Evolutionary conservation across 2,888 invertebrate genomes (phyloP).

Genomic region (Branchipolynoe longqiensis): DNA sequence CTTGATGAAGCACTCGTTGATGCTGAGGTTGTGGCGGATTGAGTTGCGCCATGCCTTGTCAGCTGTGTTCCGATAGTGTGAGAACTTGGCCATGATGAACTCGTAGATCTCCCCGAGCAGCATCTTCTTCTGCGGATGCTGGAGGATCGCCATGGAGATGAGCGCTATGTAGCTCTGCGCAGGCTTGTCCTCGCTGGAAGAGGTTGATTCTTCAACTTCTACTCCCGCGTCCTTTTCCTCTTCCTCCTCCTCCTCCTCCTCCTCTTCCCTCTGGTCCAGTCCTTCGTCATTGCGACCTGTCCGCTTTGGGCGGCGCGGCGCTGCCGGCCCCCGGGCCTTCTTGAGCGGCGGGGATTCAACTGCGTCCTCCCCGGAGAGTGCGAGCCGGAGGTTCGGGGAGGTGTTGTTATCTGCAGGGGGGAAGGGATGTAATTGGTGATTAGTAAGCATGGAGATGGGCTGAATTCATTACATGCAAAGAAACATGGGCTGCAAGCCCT

Average conservation of each 20-base stretch:
- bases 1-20: slow-evolving; percentile 81
- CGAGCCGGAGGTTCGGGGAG: slow-evolving; percentile 21
- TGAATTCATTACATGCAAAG: too few species aligned
- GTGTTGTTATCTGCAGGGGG: slow-evolving; percentile 35
- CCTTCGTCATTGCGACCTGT: slow-evolving; percentile 23
- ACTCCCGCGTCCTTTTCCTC: slow-evolving; percentile 1
- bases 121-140: slow-evolving; percentile 74
- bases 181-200: slow-evolving; percentile 69
- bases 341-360: slow-evolving; percentile 44
- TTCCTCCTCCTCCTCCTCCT: too few species aligned
- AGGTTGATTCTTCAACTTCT: neutral
- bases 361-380: slow-evolving; percentile 45
- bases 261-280: neutral
- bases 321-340: neutral
- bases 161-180: slow-evolving; percentile 78
- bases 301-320: neutral
- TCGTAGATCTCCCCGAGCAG: slow-evolving; percentile 80
- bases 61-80: slow-evolving; percentile 74
- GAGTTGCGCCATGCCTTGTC: slow-evolving; percentile 80
- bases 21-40: slow-evolving; percentile 79
- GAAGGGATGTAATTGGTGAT: too few species aligned
- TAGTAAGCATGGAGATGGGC: too few species aligned
- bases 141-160: slow-evolving; percentile 80
- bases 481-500: too few species aligned
- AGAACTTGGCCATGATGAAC: slow-evolving; percentile 77